phyloP scores from a whole-genome alignment of 1,140 invertebrate genomes.

The Andrena cerasifolii region DNA sequence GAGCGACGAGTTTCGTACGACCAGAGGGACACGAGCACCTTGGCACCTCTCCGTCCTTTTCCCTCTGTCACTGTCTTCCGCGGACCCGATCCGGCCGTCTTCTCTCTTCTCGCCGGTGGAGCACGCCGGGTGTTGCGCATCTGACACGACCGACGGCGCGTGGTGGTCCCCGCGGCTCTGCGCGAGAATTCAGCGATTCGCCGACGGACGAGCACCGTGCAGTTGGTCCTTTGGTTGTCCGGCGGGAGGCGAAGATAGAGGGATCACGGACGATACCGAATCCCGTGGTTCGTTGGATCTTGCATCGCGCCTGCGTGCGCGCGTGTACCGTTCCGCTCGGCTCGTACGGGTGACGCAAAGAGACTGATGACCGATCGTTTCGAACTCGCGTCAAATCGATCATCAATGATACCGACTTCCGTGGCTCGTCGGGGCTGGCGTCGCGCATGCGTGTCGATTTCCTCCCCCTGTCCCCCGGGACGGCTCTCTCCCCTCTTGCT shows the following conservation, averaged over 20 bases:
- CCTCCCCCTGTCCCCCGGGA: not conserved
- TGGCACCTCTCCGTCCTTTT: conserved; percentile 1
- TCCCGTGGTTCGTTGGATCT: too few species aligned
- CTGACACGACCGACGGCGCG: conserved; percentile 48
- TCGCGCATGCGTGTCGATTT: conserved; percentile 21
- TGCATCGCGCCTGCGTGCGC: too few species aligned
- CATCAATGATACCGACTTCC: conserved; percentile 4
- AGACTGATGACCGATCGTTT: too few species aligned
- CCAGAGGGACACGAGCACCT: conserved; percentile 33
- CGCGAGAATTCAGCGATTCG: conserved; percentile 26
- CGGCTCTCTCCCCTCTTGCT: not conserved
- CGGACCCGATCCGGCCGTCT: conserved; percentile 34
- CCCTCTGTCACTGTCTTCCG: conserved; percentile 26
- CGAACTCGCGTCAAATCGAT: conserved; percentile 18
- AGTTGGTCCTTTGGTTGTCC: too few species aligned
- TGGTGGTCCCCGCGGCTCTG: conserved; percentile 50
- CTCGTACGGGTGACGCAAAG: too few species aligned
- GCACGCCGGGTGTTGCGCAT: conserved; percentile 36
- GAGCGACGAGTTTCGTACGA: conserved; percentile 31
- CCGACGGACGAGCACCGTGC: conserved; percentile 1
- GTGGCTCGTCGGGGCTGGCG: not conserved
- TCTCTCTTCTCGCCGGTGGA: conserved; percentile 21
- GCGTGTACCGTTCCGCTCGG: too few species aligned
- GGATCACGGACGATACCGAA: too few species aligned
- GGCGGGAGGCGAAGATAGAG: too few species aligned